These are phyloP conservation scores for Mactra quadrangularis DNA, from an alignment of 1,140 invertebrate species.

Conservation along the genomic window DNA sequence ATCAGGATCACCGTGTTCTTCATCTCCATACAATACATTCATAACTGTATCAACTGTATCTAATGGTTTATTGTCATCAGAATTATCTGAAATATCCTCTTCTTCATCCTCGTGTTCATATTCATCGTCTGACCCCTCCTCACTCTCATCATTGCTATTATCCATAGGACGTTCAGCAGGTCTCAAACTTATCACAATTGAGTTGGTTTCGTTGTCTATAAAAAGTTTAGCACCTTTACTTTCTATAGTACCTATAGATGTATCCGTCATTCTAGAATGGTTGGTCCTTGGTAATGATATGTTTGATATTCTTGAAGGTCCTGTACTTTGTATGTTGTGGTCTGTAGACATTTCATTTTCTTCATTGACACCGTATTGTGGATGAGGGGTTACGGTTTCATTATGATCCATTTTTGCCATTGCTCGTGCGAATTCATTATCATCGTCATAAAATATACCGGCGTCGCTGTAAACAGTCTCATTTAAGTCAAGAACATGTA, in stretches of 20 bases:
- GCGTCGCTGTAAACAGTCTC: background rate
- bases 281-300: too few relatives aligned
- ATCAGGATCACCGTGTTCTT: conserved; percentile 15
- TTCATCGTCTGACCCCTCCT: background rate
- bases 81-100: background rate
- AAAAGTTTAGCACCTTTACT: conserved; percentile 19
- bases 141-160: background rate
- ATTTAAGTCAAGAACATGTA: conserved; percentile 12
- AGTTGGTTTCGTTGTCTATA: conserved; percentile 35
- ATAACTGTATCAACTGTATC: conserved; percentile 3
- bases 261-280: too few relatives aligned
- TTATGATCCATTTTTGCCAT: background rate
- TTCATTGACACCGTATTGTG: too few relatives aligned
- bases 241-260: conserved; percentile 2
- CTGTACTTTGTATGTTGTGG: too few relatives aligned
- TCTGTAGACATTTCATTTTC: too few relatives aligned
- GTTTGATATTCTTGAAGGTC: too few relatives aligned
- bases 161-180: background rate
- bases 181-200: conserved; percentile 26
- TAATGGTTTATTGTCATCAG: background rate
- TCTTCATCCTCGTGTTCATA: background rate
- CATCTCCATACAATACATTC: conserved; percentile 24
- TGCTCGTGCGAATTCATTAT: conserved; percentile 20
- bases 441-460: conserved; percentile 41
- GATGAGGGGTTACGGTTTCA: too few relatives aligned